These are phyloP conservation scores for Quadriops clusia DNA, from an alignment of 2,888 invertebrate species.

Conservation along the genomic window DNA sequence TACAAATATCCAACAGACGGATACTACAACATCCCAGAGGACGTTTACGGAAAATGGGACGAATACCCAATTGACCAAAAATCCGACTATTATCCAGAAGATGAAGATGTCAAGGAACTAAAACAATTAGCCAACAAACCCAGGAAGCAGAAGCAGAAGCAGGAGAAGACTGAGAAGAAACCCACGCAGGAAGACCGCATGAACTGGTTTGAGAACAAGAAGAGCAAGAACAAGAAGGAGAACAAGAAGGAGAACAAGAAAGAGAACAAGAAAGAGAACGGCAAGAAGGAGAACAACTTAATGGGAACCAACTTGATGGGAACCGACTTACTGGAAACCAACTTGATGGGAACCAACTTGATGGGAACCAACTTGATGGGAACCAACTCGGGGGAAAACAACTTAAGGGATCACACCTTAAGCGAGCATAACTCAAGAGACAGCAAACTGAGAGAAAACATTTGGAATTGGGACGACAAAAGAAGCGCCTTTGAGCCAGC, in stretches of 20 bases:
- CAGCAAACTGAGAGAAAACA: slow-evolving; percentile 17
- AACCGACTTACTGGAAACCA: slow-evolving; percentile 11
- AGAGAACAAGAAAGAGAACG: slow-evolving; percentile 38
- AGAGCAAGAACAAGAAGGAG: slow-evolving; percentile 31
- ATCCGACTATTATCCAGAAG: slow-evolving; percentile 37
- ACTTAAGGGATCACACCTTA: slow-evolving; percentile 35
- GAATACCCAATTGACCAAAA: slow-evolving; percentile 15
- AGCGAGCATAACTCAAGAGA: slow-evolving; percentile 3
- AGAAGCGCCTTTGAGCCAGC: slow-evolving; percentile 12
- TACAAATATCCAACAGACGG: slow-evolving; percentile 18
- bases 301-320: slow-evolving; percentile 35
- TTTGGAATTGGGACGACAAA: too few species aligned
- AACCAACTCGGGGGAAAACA: slow-evolving; percentile 8
- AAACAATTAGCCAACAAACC: slow-evolving; percentile 44
- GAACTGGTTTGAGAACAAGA: slow-evolving; percentile 20
- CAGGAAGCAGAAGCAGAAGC: slow-evolving; percentile 1
- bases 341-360: slow-evolving; percentile 27
- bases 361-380: slow-evolving; percentile 27
- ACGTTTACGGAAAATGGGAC: slow-evolving; percentile 24
- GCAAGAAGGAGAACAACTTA: neutral
- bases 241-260: slow-evolving; percentile 37
- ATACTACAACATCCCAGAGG: slow-evolving; percentile 25
- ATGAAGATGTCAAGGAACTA: slow-evolving; percentile 53
- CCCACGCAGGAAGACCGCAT: slow-evolving; percentile 19
- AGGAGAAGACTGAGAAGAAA: slow-evolving; percentile 10